Base-by-base conservation (phyloP, 2,888 invertebrate genomes). In the Conistra vaccinii region DNA sequence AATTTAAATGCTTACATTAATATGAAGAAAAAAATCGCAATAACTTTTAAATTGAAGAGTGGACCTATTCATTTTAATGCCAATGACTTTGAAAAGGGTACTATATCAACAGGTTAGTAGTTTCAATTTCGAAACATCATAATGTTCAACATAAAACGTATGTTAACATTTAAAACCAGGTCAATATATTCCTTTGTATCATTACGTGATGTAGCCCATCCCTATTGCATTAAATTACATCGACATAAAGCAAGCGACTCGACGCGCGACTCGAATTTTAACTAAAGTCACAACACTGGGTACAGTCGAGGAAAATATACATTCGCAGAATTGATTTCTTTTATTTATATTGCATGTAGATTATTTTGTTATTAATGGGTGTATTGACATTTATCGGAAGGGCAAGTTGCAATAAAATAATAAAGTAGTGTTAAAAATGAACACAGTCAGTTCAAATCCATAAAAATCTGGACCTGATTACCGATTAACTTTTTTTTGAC, bases 181-280 rank as follows among this genome's bases (percentile, higher is more conserved):
- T 73, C 70, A 81, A 66, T 57, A 69, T 58, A 67, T 60, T 58
- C 32, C 2, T 58, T 55, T 63, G 26, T 26, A 70, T 55, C 29
- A 69, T 57, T 63, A 73, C 72, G 45, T 85, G 71, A 58, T 53
- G 7, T 12, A 60, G 70, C 74, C 78, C 92, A 90, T 87, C 91
- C 87, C 91, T 91, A 90, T 57, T 57, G 79, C 89, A 90, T 89
- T 84, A 88, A 88, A 89, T 89, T 89, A 90, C 88, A 89, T 88
- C 85, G 84, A 87, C 89, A 88, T 86, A 81, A 83, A 84, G 83
- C 87, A 81, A 83, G 84, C 88, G 85, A 84, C 80, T 69, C 61
- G 82, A 63, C 80, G 71, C 90, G 88, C 88, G 88, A 77, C 85
- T 87, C 78, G 92, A 90, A 92, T 92, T 76, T 81, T 88, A 92